A percentile compares a stretch with the other conserved stretches of the same genome.
These are phyloP conservation scores for Drosophila sordidula DNA, from an alignment of 2,888 invertebrate species.

Conservation along the genomic window DNA sequence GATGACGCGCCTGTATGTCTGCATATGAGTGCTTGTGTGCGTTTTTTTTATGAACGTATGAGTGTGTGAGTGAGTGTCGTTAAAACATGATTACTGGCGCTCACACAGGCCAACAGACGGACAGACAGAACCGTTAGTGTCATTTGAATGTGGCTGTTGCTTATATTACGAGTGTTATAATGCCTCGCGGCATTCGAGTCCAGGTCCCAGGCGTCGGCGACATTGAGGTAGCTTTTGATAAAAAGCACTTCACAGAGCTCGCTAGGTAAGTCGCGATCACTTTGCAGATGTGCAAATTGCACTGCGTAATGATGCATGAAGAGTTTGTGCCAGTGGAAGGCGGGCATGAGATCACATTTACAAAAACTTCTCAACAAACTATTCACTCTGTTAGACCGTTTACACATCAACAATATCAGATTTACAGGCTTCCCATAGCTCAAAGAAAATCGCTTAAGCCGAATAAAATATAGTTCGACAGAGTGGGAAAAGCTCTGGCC, in stretches of 20 bases:
- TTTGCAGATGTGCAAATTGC: slow-evolving; percentile 48
- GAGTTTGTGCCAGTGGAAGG: slow-evolving; percentile 4
- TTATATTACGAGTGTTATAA: slow-evolving; percentile 53
- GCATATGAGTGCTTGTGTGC: slow-evolving; percentile 39
- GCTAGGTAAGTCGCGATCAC: slow-evolving; percentile 19
- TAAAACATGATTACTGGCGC: slow-evolving; percentile 78
- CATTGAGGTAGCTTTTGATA: slow-evolving; percentile 44
- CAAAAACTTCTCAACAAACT: slow-evolving; percentile 6
- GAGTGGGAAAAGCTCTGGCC: slow-evolving; percentile 52
- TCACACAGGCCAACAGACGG: slow-evolving; percentile 42
- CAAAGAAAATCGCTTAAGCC: slow-evolving; percentile 6
- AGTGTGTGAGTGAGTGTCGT: slow-evolving; percentile 62
- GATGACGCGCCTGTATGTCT: slow-evolving; percentile 64
- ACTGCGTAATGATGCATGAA: slow-evolving; percentile 29
- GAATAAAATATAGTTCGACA: slow-evolving; percentile 3
- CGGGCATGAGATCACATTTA: slow-evolving; percentile 11
- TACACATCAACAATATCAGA: slow-evolving; percentile 15
- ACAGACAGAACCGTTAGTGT: slow-evolving; percentile 78
- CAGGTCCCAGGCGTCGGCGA: slow-evolving; percentile 27
- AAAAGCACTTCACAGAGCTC: slow-evolving; percentile 52
- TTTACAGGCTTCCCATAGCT: slow-evolving; percentile 34
- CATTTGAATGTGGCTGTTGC: slow-evolving; percentile 74
- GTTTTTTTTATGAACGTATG: slow-evolving; percentile 25
- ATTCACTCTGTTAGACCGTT: slow-evolving; percentile 9
- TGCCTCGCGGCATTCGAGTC: slow-evolving; percentile 29